Conservation (phyloP, 2,113 vertebrate species). For the Oryctolagus cuniculus region mOryCun1.1 NC_091440.1:98185001-98185500, state of each 20-base stretch:
- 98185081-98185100: too few relatives aligned
- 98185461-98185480: constrained; percentile 46
- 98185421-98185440: constrained; percentile 88
- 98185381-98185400: constrained; percentile 96
- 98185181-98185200: too few relatives aligned
- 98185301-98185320: constrained; percentile 97
- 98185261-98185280: constrained; percentile 98
- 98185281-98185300: constrained; percentile 97
- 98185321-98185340: constrained; percentile 94
- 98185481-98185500: constrained; percentile 40
- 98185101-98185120: too few relatives aligned
- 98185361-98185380: constrained; percentile 98
- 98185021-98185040: too few relatives aligned
- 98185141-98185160: too few relatives aligned
- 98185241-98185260: constrained; percentile 93
- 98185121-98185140: too few relatives aligned
- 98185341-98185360: constrained; percentile 95
- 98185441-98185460: constrained; percentile 15
- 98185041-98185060: too few relatives aligned
- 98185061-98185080: too few relatives aligned
- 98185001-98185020: too few relatives aligned
- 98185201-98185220: too few relatives aligned
- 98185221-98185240: constrained; percentile 63
- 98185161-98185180: too few relatives aligned
- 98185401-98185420: constrained; percentile 96